Evolutionary conservation across 2,797 vertebrate species (phyloP).

Genomic region (Hyperoplus lanceolatus): DNA sequence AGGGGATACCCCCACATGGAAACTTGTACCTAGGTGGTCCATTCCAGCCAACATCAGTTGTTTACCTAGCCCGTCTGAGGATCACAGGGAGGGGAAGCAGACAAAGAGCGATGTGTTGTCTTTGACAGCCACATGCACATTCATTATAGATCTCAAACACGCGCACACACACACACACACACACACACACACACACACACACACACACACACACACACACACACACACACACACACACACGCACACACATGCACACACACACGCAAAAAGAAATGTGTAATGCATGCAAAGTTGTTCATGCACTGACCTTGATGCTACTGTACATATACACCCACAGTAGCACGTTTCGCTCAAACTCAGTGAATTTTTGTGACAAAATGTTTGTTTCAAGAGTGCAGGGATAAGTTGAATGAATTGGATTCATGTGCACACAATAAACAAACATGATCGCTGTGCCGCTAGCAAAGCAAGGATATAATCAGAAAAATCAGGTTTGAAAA

Average conservation of each 20-base stretch:
- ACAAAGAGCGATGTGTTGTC: constrained; percentile 76
- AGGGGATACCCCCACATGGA: constrained; percentile 85
- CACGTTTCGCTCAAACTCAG: constrained; percentile 5
- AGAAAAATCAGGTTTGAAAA: neutral
- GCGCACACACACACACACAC: constrained; percentile 19
- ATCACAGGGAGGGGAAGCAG: constrained; percentile 78
- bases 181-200: too few relatives aligned
- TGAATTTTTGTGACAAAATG: neutral
- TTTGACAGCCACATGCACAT: constrained; percentile 71
- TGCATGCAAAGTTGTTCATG: constrained; percentile 7
- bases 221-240: too few relatives aligned
- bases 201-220: too few relatives aligned
- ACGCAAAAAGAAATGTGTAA: neutral
- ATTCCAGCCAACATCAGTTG: constrained; percentile 83
- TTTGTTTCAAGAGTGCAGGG: neutral
- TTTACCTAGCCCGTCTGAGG: constrained; percentile 81
- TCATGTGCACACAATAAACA: neutral
- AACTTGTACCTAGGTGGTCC: constrained; percentile 89
- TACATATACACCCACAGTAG: neutral
- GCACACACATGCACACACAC: too few relatives aligned
- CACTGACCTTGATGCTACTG: constrained; percentile 16
- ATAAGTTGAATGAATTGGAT: neutral
- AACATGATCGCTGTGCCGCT: neutral
- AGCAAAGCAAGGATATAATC: neutral
- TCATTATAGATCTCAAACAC: constrained; percentile 33